Percentiles rank a stretch among this genome's conserved stretches.
Conservation (phyloP, 1,140 invertebrate genomes). For the Macrobrachium nipponense region DNA sequence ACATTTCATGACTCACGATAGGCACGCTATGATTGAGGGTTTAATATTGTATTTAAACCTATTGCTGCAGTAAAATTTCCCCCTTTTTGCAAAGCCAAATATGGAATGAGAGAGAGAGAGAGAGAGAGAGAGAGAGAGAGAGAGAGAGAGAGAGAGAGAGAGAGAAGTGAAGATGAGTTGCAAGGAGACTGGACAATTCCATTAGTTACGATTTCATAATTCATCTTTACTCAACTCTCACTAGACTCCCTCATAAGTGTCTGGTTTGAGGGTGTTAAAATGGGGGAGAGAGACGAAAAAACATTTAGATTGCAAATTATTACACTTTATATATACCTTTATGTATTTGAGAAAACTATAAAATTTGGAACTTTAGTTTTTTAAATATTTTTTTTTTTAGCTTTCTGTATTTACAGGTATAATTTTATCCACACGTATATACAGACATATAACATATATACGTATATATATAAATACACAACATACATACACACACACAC, state of each 20-base stretch:
- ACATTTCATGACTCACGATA: too few species aligned
- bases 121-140: not conserved
- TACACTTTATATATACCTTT: not conserved
- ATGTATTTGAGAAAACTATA: not conserved
- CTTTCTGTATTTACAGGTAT: too few species aligned
- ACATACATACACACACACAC: too few species aligned
- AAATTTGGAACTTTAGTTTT: too few species aligned
- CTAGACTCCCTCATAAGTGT: not conserved
- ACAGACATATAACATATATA: too few species aligned
- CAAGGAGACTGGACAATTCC: not conserved
- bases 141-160: not conserved
- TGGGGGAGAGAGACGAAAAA: not conserved
- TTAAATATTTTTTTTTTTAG: too few species aligned
- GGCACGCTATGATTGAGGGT: too few species aligned
- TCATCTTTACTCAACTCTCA: not conserved
- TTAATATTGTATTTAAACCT: too few species aligned
- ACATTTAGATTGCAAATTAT: not conserved
- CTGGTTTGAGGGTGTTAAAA: not conserved
- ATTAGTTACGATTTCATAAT: not conserved
- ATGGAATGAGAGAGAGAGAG: constrained; percentile 8
- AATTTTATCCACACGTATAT: too few species aligned
- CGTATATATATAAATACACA: too few species aligned
- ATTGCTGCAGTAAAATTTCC: too few species aligned
- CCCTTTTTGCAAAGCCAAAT: too few species aligned
- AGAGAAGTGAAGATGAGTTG: not conserved